Evolutionary conservation across 2,113 vertebrate genomes (phyloP).

Genomic region (Otocyon megalotis): DNA sequence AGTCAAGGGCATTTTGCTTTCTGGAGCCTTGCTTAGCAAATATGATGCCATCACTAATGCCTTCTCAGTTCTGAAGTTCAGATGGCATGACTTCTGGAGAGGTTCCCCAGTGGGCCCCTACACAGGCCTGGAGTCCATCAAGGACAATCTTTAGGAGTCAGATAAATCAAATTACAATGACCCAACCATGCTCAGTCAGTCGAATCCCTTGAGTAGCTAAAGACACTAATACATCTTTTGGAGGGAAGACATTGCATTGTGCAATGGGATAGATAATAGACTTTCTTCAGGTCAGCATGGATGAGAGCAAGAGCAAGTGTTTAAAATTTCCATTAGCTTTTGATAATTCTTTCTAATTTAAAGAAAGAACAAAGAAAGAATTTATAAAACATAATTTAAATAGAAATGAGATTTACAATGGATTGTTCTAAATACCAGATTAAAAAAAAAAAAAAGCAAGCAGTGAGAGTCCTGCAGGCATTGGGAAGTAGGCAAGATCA

Average conservation of each 20-base stretch:
- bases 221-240: constrained; percentile 86
- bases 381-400: constrained; percentile 66
- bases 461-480: neutral
- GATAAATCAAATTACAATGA: constrained; percentile 87
- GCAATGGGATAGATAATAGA: constrained; percentile 88
- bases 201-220: constrained; percentile 87
- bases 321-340: constrained; percentile 42
- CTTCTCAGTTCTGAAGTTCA: constrained; percentile 75
- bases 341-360: constrained; percentile 66
- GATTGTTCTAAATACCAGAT: constrained; percentile 37
- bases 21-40: neutral
- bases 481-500: neutral
- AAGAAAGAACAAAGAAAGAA: constrained; percentile 63
- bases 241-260: constrained; percentile 85
- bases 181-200: constrained; percentile 82
- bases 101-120: neutral
- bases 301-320: constrained; percentile 47
- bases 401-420: constrained; percentile 66
- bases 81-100: neutral
- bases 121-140: constrained; percentile 72
- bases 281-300: constrained; percentile 70
- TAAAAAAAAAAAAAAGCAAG: neutral
- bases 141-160: constrained; percentile 80
- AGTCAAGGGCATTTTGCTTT: neutral
- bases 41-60: neutral